Base-by-base conservation (phyloP, 2,797 vertebrate species). In the Anomalospiza imberbis region DNA sequence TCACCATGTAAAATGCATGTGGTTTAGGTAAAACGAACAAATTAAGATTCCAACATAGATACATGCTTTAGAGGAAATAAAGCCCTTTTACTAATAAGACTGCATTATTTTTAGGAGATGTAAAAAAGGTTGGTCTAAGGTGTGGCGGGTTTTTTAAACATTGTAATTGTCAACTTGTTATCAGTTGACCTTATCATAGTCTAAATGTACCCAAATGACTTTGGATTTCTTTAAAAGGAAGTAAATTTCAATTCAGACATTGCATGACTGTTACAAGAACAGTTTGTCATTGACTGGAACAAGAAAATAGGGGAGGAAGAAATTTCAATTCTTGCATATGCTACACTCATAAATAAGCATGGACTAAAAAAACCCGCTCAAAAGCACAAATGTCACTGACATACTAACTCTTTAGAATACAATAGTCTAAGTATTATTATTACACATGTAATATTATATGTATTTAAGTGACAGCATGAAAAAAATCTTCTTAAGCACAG, bases 91-190 rank as follows among this genome's bases (percentile, higher is more conserved):
- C 42, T 74, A 38, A 51, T 38, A 76, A 18, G 15, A 34, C 7
- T 29, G 24, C 12, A 54, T 65, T 75, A 54, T 53, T 85, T 83
- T 57, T 58, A 72, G 57, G 6, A 73, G 18, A 29, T 61, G 26
- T 24, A 16, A 65, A 71, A 79, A 73, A 67, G 4, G 8, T 13
- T 89, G 31, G 9, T 68, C n/a, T 44, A 65, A 53, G 25, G 17
- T 20, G 5, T 1, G 0, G 25, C 4, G 1, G 0, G 0, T 14
- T 17, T 50, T 44, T 18, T 26, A 54, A 72, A 38, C 1, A 36
- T 34, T 54, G 44, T 32, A 47, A 72, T 61, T 36, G 67, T 20
- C 42, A 50, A 89, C 2, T 61, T 71, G 51, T 73, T 53, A 14
- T 73, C 32, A 58, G 5, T 3, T 70, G 45, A 36, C 6, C 47